Percentiles rank a stretch among this genome's conserved stretches.
Conservation (phyloP, 2,888 invertebrate genomes). For the Serrognathus titanus region DNA sequence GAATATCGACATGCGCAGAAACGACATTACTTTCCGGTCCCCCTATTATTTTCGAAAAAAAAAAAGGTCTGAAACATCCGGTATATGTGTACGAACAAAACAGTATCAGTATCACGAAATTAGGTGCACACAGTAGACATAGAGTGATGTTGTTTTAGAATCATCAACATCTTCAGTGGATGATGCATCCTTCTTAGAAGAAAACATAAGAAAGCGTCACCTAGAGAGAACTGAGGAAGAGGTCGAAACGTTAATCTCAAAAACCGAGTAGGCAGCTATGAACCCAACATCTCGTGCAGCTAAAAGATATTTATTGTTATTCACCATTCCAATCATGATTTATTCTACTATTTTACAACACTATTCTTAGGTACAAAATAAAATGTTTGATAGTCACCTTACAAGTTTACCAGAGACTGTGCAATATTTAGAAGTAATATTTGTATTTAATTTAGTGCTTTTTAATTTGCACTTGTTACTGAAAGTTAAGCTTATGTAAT, state of each 20-base stretch:
- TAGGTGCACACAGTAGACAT: background rate
- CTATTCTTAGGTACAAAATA: no score
- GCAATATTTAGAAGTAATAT: background rate
- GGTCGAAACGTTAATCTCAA: background rate
- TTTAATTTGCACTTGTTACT: background rate
- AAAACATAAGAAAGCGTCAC: constrained; percentile 8
- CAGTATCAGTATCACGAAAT: no score
- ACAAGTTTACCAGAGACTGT: background rate
- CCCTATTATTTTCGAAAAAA: no score
- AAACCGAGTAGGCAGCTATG: background rate
- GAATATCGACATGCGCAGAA: no score
- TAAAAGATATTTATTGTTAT: background rate
- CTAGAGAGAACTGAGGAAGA: constrained; percentile 1
- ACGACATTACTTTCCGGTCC: no score
- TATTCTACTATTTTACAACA: no score
- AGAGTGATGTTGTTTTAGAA: constrained; percentile 3
- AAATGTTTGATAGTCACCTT: no score
- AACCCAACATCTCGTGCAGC: background rate
- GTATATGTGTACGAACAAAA: no score
- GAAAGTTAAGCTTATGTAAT: background rate
- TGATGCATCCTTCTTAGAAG: constrained; percentile 13
- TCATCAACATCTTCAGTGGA: constrained; percentile 14
- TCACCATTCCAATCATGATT: background rate
- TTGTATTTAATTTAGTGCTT: background rate
- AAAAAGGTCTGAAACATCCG: no score